Evolutionary conservation across 2,113 vertebrate species (phyloP).

Genomic region (Alosa alosa): DNA sequence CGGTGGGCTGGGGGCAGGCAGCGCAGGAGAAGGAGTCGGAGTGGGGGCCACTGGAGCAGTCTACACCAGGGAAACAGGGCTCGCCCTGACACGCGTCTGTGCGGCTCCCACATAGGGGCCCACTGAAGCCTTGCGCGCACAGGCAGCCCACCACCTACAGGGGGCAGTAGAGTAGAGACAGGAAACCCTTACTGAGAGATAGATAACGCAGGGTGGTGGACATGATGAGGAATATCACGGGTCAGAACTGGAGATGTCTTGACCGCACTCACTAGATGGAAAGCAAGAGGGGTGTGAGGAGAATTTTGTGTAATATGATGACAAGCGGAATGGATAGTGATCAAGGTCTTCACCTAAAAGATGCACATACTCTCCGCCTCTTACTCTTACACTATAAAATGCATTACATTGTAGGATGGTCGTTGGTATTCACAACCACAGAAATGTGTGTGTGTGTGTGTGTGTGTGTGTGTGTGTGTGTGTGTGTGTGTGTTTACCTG

Average conservation of each 20-base stretch:
- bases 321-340: too few relatives aligned
- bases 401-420: too few relatives aligned
- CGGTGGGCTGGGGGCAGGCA: constrained; percentile 64
- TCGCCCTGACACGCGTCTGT: constrained; percentile 65
- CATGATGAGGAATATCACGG: neutral
- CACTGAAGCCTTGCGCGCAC: constrained; percentile 70
- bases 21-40: constrained; percentile 65
- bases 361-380: too few relatives aligned
- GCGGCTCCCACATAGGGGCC: constrained; percentile 66
- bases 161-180: neutral
- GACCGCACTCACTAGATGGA: too few relatives aligned
- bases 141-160: constrained; percentile 73
- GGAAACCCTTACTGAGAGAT: neutral
- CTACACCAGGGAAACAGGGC: constrained; percentile 72
- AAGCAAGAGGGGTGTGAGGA: too few relatives aligned
- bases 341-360: too few relatives aligned
- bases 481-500: constrained; percentile 61
- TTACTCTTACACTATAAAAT: too few relatives aligned
- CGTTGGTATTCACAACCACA: too few relatives aligned
- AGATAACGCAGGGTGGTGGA: neutral
- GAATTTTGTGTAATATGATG: too few relatives aligned
- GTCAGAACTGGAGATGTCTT: neutral
- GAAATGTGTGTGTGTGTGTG: neutral
- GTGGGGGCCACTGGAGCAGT: constrained; percentile 52
- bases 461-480: constrained; percentile 6